Percentiles rank a stretch among this genome's conserved stretches.
Evolutionary conservation across 2,888 invertebrate species (phyloP).

Genomic region (Eueremaeus valkanovi): DNA sequence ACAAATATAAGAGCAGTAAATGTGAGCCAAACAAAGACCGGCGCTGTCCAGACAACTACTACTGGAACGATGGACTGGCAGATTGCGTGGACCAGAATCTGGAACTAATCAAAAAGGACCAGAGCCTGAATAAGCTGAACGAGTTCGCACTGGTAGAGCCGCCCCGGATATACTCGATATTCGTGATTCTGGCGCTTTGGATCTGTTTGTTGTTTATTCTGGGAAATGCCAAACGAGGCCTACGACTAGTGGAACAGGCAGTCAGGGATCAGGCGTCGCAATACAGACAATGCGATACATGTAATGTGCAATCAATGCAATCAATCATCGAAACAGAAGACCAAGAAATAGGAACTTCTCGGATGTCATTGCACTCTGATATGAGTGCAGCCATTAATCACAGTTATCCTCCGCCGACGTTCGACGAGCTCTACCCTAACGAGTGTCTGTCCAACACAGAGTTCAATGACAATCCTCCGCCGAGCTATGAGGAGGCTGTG

Average conservation of each 20-base stretch:
- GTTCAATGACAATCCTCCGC: constrained; percentile 18
- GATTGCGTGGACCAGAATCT: not conserved
- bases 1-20: constrained; percentile 26
- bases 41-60: constrained; percentile 1
- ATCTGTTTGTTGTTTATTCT: constrained; percentile 27
- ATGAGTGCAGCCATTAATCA: constrained; percentile 4
- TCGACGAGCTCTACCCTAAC: constrained; percentile 25
- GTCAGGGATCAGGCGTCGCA: constrained; percentile 28
- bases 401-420: constrained; percentile 7
- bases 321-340: constrained; percentile 1
- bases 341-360: not conserved
- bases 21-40: constrained; percentile 3
- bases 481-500: no score
- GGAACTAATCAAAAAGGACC: not conserved
- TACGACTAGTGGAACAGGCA: constrained; percentile 1
- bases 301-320: not conserved
- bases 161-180: constrained; percentile 20
- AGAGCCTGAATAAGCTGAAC: not conserved
- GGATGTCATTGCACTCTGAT: not conserved
- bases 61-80: not conserved
- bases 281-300: constrained; percentile 30
- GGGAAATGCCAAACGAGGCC: constrained; percentile 25
- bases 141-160: not conserved
- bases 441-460: not conserved
- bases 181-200: constrained; percentile 24